Base-by-base conservation (phyloP, 2,888 invertebrate genomes). In the Spilosoma lubricipeda region DNA sequence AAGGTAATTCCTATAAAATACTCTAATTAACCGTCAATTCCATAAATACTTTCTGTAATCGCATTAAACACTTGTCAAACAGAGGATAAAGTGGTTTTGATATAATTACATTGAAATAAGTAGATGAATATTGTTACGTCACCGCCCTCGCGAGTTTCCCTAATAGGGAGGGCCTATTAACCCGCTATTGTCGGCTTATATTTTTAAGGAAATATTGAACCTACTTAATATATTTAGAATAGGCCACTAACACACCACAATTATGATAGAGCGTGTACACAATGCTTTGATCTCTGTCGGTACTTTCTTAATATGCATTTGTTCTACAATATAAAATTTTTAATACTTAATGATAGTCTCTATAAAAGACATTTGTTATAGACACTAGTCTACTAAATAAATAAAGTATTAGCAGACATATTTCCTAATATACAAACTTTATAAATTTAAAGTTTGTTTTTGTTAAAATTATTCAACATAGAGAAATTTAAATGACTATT, bases 191-290 rank as follows among this genome's bases (percentile, higher is more conserved):
- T 11, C 68, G 64, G 39, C 71, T 63, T 64, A 67, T 64, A 67
- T 67, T 45, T 74, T 71, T 74, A 27, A 67, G 71, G 42, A 67
- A 67, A 68, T 52, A 69, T 67, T 65, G n/a, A 69, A 75, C 75
- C 70, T 70, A 73, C 48, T 68, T 68, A 20, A 68, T 74, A 52
- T 74, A 72, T 73, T 70, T 70, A 67, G 59, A 72, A 69, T 70
- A 70, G 65, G 73, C 70, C 39, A 74, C 66, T 59, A 66, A 74
- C 67, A 59, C 13, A 63, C 45, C 27, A 56, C 2, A 36, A 36
- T 56, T 59, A 39, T 65, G 20, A 27, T 65, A 42, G 8, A 52
- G 23, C 64, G 30, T 42, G 45, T 20, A 18, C 45, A 8, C 15
- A 33, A 23, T 23, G 36, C n/a, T 36, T n/a, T 18, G 45, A 36